Base-by-base conservation (phyloP, 2,113 vertebrate genomes). In the Holacanthus passer region DNA sequence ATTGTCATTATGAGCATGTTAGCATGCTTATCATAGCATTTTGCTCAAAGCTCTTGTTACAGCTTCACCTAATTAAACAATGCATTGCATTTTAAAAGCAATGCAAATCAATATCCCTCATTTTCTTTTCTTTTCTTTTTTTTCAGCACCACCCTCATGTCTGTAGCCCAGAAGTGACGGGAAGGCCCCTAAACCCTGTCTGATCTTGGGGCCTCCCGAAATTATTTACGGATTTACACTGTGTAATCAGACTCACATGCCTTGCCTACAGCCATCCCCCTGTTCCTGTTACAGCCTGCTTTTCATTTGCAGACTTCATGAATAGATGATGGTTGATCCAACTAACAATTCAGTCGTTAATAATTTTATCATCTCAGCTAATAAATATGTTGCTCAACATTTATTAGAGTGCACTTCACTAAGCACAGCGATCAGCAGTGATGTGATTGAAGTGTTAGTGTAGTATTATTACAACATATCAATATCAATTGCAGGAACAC, bases 151-250 rank as follows among this genome's bases (percentile, higher is more conserved):
- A 32, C 22, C 56, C 65, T 1, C 47, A 53, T 39, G 37, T 22
- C 17, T 22, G 20, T 5, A 52, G 66, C 71, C 50, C 60, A 68
- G 59, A 79, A 71, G 64, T 65, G 77, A 66, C 11, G 17, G 31
- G 37, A 80, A 63, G 67, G 60, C 58, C 65, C 53, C 70, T 87
- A 88, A 92, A 88, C 63, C 86, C 82, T 68, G 76, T 88, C 88
- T 92, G 74, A 89, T 88, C 89, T 87, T 73, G 48, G 64, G 63
- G 67, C 81, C 68, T 79, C 37, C 37, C 4, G 0, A 73, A 91
- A 83, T 79, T 65, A 84, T 84, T 85, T 79, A 87, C 73, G 67
- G 82, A 91, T 93, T 88, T 87, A 82, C 84, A 80, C 83, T 48
- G 50, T 52, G 68, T 84, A 91, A 88, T 81, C 81, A 81, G 77